Conservation (phyloP, 2,113 vertebrate species). For the Procavia capensis region DNA sequence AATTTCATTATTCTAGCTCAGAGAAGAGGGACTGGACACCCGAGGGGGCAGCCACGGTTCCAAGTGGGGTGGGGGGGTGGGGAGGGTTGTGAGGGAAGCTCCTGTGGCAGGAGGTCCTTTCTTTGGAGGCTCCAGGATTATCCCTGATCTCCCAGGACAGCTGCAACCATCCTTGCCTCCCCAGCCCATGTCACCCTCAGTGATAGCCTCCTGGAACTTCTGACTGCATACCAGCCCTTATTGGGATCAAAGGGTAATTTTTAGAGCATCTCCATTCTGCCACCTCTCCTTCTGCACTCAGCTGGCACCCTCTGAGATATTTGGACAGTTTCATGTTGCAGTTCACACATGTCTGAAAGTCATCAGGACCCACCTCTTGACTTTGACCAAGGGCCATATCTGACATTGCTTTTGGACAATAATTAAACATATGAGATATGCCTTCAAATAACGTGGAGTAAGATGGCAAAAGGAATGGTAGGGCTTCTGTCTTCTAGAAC, state of each 20-base stretch:
- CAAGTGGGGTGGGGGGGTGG: accelerated
- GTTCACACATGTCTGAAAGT: neutral
- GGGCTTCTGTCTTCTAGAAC: neutral
- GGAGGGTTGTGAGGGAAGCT: neutral
- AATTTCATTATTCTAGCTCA: constrained; percentile 62
- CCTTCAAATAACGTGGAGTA: neutral
- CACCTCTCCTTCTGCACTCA: neutral
- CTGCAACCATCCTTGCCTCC: neutral
- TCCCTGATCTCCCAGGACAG: neutral
- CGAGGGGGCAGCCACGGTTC: neutral
- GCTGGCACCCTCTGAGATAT: neutral
- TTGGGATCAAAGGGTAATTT: neutral
- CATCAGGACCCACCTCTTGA: neutral
- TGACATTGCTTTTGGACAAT: neutral
- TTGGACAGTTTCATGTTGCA: neutral
- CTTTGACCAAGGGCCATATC: neutral
- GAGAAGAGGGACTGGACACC: neutral
- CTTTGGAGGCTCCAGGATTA: neutral
- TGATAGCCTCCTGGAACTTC: neutral
- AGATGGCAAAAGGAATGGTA: neutral
- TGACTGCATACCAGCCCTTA: neutral
- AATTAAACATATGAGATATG: neutral
- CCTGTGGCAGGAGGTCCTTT: neutral
- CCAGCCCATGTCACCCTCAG: neutral
- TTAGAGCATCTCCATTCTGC: neutral